Base-by-base conservation (phyloP, 2,113 vertebrate genomes). In the Clupea harengus region DNA sequence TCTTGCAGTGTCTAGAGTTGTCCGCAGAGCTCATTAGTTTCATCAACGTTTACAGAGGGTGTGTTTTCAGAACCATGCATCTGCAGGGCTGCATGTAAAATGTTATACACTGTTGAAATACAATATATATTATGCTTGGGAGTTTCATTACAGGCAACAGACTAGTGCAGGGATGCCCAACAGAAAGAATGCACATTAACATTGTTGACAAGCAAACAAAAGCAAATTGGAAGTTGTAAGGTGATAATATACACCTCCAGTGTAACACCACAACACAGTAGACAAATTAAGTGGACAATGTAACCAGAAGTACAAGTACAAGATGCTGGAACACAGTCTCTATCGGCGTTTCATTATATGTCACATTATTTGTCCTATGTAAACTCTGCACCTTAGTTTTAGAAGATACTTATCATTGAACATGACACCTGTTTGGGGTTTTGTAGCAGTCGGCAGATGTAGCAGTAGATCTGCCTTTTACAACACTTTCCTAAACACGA, bases 21-120 rank as follows among this genome's bases (percentile, higher is more conserved):
- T 39, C 72, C 72, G 28, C 72, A 32, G 28, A 17, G 32, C 72
- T 78, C 72, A 78, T 78, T 78, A 78, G 28, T 78, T 78, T 78
- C 72, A 78, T 78, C 72, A 78, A 15, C 39, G 39, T 39, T 39
- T 39, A 15, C 72, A 39, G 32, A 39, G 72, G 28, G 72, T 78
- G 72, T 32, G 72, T 32, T 78, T 13, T 67, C 28, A 78, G 15
- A 15, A 32, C 20, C 18, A 72, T 72, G 25, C 64, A 72, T 32
- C 28, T 25, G 25, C 10, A n/a, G 64, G n/a, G 10, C 11, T 64
- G 18, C 25, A 72, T 72, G n/a, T 28, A 22, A 17, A 18, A 54
- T 54, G 17, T 17, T 15, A 11, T 52, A 15, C 13, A 15, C 50
- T 11, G 50, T 54, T 2, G 15, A 22, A 67, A 8, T 67, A 32